Evolutionary conservation across 2,113 vertebrate species (phyloP).

Genomic region (Clarias gariepinus): DNA sequence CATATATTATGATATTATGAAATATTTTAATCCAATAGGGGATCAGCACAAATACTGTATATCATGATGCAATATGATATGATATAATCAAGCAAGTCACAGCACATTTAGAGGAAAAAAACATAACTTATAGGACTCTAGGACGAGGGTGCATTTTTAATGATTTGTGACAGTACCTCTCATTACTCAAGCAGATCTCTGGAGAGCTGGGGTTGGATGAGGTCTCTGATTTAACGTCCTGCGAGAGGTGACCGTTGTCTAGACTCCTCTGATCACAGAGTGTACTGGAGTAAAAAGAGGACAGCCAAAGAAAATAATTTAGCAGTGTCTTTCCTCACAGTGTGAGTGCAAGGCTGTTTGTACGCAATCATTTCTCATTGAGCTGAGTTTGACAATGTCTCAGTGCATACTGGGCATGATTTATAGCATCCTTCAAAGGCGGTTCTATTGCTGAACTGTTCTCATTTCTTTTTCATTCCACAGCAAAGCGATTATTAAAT

Average conservation of each 20-base stretch:
- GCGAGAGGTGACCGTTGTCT: constrained; percentile 80
- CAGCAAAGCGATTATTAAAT: neutral
- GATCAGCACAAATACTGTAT: neutral
- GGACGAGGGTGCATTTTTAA: neutral
- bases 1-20: too few species aligned
- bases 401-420: neutral
- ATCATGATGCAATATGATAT: neutral
- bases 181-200: constrained; percentile 85
- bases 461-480: neutral
- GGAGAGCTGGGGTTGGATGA: constrained; percentile 92
- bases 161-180: constrained; percentile 72
- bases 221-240: constrained; percentile 85
- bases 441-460: neutral
- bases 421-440: neutral
- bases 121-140: neutral
- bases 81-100: neutral
- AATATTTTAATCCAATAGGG: neutral
- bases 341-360: neutral
- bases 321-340: neutral
- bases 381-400: neutral
- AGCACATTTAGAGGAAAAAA: neutral
- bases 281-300: constrained; percentile 64
- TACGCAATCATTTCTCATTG: neutral
- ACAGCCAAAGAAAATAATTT: constrained; percentile 2
- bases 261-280: constrained; percentile 81